A percentile compares a stretch with the other conserved stretches of the same genome.
Evolutionary conservation across 2,888 invertebrate species (phyloP).

Genomic region (Watsonalla cultraria): DNA sequence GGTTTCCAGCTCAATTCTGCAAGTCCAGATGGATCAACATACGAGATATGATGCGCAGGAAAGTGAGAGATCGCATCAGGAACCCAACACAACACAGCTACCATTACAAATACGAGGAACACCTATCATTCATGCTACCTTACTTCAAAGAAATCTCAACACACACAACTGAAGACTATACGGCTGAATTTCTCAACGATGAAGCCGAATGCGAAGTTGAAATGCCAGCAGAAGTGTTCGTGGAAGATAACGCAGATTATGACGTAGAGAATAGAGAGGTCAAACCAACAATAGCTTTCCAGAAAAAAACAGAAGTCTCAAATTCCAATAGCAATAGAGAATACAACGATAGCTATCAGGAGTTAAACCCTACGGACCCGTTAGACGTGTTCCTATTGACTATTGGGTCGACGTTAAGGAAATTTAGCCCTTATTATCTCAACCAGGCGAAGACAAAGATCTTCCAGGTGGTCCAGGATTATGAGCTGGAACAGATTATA

Average conservation of each 20-base stretch:
- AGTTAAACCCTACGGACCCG: slow-evolving; percentile 49
- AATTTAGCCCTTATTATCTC: slow-evolving; percentile 57
- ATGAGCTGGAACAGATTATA: slow-evolving; percentile 61
- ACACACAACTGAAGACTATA: slow-evolving; percentile 33
- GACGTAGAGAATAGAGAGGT: slow-evolving; percentile 27
- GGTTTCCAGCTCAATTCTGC: slow-evolving; percentile 49
- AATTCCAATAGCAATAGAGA: slow-evolving; percentile 12
- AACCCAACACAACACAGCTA: slow-evolving; percentile 43
- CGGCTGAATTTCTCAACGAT: slow-evolving; percentile 39
- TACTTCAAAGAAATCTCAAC: slow-evolving; percentile 43
- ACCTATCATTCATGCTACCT: slow-evolving; percentile 55
- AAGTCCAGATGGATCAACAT: slow-evolving; percentile 67
- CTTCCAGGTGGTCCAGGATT: slow-evolving; percentile 68
- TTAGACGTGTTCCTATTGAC: slow-evolving; percentile 60
- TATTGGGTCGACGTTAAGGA: slow-evolving; percentile 56
- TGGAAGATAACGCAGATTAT: slow-evolving; percentile 29
- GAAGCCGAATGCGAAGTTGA: slow-evolving; percentile 35
- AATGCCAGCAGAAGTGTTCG: slow-evolving; percentile 39
- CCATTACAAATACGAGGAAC: slow-evolving; percentile 64
- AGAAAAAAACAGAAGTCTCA: slow-evolving; percentile 24
- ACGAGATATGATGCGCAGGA: slow-evolving; percentile 62
- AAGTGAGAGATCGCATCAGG: slow-evolving; percentile 44
- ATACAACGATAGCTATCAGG: slow-evolving; percentile 29
- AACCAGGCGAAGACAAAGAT: slow-evolving; percentile 70
- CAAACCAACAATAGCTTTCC: slow-evolving; percentile 33